phyloP scores from a whole-genome alignment of 2,888 invertebrate species.

The Hemistola chrysoprasaria region DNA sequence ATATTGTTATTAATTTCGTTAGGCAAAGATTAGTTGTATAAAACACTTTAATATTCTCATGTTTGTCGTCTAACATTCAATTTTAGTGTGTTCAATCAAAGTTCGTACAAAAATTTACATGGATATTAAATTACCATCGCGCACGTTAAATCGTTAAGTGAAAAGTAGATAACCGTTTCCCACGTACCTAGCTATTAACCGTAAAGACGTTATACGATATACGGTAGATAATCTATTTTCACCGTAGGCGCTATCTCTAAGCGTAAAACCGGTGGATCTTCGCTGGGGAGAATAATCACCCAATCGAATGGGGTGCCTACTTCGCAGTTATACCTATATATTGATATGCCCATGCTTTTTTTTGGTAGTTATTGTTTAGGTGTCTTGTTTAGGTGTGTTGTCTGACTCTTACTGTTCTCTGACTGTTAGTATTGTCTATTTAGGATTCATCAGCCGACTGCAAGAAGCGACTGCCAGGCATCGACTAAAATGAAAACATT shows the following conservation, averaged over 20 bases:
- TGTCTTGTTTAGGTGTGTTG: neutral
- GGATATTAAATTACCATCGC: neutral
- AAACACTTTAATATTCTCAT: no score
- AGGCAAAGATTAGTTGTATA: no score
- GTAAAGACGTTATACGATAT: conserved; percentile 36
- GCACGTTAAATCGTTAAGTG: conserved; percentile 9
- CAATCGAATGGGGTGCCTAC: conserved; percentile 34
- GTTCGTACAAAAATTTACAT: neutral
- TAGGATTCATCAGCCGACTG: no score
- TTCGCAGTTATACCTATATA: conserved; percentile 15
- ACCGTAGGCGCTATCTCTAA: conserved; percentile 39
- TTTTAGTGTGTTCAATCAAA: no score
- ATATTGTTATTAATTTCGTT: no score
- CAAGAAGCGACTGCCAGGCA: no score
- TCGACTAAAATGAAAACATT: no score
- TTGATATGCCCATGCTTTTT: no score
- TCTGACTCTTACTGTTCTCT: no score
- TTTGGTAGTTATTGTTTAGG: conserved; percentile 11
- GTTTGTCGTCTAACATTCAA: no score
- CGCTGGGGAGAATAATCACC: conserved; percentile 38
- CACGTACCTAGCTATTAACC: conserved; percentile 34
- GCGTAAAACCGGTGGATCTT: conserved; percentile 37
- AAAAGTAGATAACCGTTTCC: conserved; percentile 23
- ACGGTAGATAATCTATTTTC: conserved; percentile 36
- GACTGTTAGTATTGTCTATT: no score